phyloP scores from a whole-genome alignment of 2,888 invertebrate species.

The Sphinx pinastri region DNA sequence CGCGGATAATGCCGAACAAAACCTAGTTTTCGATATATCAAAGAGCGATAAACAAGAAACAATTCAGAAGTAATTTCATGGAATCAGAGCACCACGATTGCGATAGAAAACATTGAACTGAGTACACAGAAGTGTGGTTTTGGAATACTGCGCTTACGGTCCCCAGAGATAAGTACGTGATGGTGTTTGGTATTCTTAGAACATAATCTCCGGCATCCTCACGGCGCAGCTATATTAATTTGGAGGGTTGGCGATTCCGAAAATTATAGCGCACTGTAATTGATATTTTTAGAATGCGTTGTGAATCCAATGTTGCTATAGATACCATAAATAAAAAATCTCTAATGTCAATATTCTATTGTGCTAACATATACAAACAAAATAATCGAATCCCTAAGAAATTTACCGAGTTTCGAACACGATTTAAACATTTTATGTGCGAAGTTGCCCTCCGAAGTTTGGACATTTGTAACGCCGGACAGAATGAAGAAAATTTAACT shows the following conservation, averaged over 20 bases:
- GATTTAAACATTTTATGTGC: slow-evolving; percentile 60
- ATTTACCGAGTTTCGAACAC: slow-evolving; percentile 48
- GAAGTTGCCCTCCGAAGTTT: slow-evolving; percentile 45
- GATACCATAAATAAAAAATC: too few species aligned
- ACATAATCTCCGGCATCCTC: not conserved
- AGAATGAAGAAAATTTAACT: slow-evolving; percentile 69
- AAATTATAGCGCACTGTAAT: not conserved
- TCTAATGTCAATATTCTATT: too few species aligned
- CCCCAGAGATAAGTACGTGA: not conserved
- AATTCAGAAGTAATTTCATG: too few species aligned
- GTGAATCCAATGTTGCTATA: too few species aligned
- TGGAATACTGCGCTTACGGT: not conserved
- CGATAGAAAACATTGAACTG: too few species aligned
- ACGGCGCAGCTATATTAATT: not conserved
- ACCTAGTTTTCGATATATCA: too few species aligned
- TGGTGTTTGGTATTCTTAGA: not conserved
- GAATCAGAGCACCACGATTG: too few species aligned
- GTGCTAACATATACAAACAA: slow-evolving; percentile 39
- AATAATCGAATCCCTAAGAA: slow-evolving; percentile 54
- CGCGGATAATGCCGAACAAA: too few species aligned
- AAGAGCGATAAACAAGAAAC: too few species aligned
- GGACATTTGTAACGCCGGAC: slow-evolving; percentile 55
- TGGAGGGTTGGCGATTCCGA: not conserved
- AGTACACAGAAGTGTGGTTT: not conserved
- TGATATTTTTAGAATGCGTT: too few species aligned